Evolutionary conservation across 2,797 vertebrate genomes (phyloP).

Genomic region (Scarus forsteni): DNA sequence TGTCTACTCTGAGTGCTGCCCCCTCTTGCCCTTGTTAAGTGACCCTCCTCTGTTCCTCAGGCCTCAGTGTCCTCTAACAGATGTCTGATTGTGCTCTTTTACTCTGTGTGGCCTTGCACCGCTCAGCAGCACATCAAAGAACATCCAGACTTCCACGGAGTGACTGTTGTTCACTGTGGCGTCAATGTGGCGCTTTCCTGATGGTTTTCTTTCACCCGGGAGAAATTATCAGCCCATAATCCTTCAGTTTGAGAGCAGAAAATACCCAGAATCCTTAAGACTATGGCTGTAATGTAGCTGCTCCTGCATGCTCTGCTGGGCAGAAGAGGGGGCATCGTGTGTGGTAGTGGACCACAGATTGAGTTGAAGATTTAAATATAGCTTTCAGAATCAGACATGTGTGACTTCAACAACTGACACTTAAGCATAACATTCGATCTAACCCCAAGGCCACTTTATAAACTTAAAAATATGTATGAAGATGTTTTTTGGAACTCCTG

Average conservation of each 20-base stretch:
- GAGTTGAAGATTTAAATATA: slow-evolving; percentile 79
- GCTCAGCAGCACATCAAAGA: slow-evolving; percentile 86
- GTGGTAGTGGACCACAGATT: slow-evolving; percentile 62
- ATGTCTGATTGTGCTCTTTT: slow-evolving; percentile 85
- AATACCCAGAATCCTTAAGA: slow-evolving; percentile 60
- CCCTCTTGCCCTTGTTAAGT: slow-evolving; percentile 54
- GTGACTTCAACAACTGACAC: slow-evolving; percentile 67
- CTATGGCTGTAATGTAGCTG: slow-evolving; percentile 45
- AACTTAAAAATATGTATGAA: no score
- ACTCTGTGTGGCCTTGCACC: slow-evolving; percentile 81
- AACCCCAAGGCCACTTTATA: no score
- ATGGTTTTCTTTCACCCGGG: slow-evolving; percentile 68
- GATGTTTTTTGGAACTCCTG: no score
- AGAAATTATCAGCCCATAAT: slow-evolving; percentile 65
- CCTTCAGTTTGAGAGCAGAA: slow-evolving; percentile 55
- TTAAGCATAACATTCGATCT: background rate
- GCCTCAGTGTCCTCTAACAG: slow-evolving; percentile 84
- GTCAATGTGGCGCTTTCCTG: slow-evolving; percentile 32
- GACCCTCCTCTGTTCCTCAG: slow-evolving; percentile 54
- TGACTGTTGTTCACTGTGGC: slow-evolving; percentile 61
- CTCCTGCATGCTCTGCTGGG: slow-evolving; percentile 42
- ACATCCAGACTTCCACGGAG: slow-evolving; percentile 79
- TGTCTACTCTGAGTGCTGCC: slow-evolving; percentile 18
- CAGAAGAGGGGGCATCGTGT: slow-evolving; percentile 50
- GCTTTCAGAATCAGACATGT: slow-evolving; percentile 79